Conservation (phyloP, 1,140 invertebrate genomes). For the Calephelis nemesis region DNA sequence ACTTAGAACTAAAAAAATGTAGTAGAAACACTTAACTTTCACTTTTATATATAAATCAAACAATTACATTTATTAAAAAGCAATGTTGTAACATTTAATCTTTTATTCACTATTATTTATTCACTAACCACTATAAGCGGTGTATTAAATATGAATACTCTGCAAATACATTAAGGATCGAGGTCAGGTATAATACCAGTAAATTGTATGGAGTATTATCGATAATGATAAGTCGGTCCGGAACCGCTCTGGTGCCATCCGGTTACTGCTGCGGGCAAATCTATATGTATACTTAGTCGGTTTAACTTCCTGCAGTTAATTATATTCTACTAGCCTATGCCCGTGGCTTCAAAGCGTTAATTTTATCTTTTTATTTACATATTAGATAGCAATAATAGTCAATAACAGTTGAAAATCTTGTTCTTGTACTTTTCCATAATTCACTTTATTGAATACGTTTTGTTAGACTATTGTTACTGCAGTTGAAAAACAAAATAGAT, state of each 20-base stretch:
- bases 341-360: too few relatives aligned
- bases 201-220: conserved; percentile 50
- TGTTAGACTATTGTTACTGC: too few relatives aligned
- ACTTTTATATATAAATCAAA: too few relatives aligned
- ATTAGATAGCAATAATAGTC: too few relatives aligned
- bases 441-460: too few relatives aligned
- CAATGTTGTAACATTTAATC: neutral
- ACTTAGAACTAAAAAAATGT: too few relatives aligned
- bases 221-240: conserved; percentile 59
- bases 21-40: too few relatives aligned
- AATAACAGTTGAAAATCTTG: too few relatives aligned
- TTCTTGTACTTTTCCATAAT: too few relatives aligned
- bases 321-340: neutral
- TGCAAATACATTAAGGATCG: conserved; percentile 16
- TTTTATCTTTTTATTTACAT: too few relatives aligned
- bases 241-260: conserved; percentile 45
- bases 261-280: conserved; percentile 43
- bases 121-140: conserved; percentile 5
- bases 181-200: conserved; percentile 12
- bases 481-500: too few relatives aligned
- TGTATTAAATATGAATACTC: conserved; percentile 11
- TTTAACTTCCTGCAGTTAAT: conserved; percentile 1
- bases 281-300: conserved; percentile 36
- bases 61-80: neutral
- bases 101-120: neutral